Conservation (phyloP, 2,797 vertebrate species). For the Anisognathus igniventris region DNA sequence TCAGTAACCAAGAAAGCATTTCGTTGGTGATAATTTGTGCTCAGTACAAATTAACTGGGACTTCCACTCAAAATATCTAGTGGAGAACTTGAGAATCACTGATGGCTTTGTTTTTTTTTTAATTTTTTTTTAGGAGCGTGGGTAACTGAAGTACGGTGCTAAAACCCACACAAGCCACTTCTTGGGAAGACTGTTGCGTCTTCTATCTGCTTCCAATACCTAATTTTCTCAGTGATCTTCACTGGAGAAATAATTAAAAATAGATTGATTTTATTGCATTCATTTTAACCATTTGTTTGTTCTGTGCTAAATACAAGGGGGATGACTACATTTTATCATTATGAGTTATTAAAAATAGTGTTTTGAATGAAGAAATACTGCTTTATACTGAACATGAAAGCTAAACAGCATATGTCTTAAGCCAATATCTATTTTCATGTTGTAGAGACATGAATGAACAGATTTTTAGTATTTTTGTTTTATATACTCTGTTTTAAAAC, state of each 20-base stretch:
- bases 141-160: neutral
- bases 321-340: neutral
- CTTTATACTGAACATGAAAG: neutral
- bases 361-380: neutral
- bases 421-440: neutral
- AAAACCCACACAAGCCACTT: neutral
- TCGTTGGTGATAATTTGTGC: neutral
- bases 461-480: neutral
- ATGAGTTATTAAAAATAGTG: neutral
- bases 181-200: neutral
- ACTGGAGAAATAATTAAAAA: neutral
- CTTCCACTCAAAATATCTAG: neutral
- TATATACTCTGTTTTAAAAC: neutral
- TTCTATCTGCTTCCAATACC: neutral
- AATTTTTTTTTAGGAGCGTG: neutral
- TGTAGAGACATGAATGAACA: neutral
- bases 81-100: neutral
- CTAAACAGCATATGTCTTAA: rapidly evolving
- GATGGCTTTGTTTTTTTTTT: neutral
- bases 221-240: neutral
- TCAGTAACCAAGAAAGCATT: neutral
- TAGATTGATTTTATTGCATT: neutral
- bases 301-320: neutral
- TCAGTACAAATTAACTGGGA: neutral
- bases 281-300: neutral